Base-by-base conservation (phyloP, 1,140 invertebrate species). In the Drosophila trapezifrons region DNA sequence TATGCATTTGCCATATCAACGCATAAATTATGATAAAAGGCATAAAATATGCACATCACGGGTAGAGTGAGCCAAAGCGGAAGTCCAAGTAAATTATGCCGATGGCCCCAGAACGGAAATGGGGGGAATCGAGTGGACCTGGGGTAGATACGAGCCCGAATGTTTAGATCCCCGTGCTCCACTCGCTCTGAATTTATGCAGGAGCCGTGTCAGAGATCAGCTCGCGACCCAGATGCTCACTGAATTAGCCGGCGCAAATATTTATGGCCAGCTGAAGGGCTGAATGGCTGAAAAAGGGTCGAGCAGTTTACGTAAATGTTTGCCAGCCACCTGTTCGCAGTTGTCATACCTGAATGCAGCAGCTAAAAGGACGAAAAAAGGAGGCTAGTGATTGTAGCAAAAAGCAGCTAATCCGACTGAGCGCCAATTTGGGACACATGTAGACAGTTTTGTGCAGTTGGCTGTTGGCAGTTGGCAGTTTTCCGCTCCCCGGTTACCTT, bases 21-120 rank as follows among this genome's bases (percentile, higher is more conserved):
- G 79, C 74, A 82, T 82, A 82, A 82, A 82, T 82, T 82, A 82
- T 82, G 79, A 82, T 82, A 82, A 82, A 82, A 78, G 74, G 67
- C 79, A 82, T 82, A 82, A 82, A 82, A 82, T 82, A 82, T 78
- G 70, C 49, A 74, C 46, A 38, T 15, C 43, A 22, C 13, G 43
- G 52, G 17, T 29, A 5, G 43, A 62, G 60, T 65, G 60, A 76
- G 64, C 66, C 75, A 73, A 71, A 76, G 60, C 72, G 78, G 78
- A 72, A 73, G 57, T 70, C 43, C 57, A 70, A 81, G 74, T 81
- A 82, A 78, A 81, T 81, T 81, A 81, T 73, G 78, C 59, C 66
- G 69, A 78, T 74, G 74, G 62, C 32, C 52, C 43, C 49, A 32
- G 59, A 59, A 40, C 65, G 65, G 65, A 69, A 69, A 54, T 65